phyloP scores from a whole-genome alignment of 1,140 invertebrate genomes.

The Leptonema lineaticorne region DNA sequence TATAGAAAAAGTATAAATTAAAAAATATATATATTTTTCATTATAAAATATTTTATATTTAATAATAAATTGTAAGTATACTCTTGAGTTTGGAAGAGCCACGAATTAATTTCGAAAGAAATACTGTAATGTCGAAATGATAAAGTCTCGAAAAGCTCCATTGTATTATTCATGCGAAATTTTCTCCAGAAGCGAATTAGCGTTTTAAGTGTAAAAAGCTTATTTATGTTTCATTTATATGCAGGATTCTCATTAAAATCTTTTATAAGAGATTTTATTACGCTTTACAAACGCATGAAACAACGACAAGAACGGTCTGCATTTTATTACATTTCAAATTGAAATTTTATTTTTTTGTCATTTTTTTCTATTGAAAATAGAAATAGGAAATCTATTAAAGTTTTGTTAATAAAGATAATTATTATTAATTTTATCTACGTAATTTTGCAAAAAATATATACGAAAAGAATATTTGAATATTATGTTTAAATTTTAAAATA shows the following conservation, averaged over 20 bases:
- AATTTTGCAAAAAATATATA: neutral
- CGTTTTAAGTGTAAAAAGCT: slow-evolving; percentile 9
- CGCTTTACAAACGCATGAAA: neutral
- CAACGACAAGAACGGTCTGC: too few relatives aligned
- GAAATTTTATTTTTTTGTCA: neutral
- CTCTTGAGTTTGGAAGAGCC: too few relatives aligned
- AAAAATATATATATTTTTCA: too few relatives aligned
- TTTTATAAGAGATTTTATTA: slow-evolving; percentile 3
- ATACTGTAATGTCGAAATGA: neutral
- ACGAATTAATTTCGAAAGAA: neutral
- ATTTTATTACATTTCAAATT: neutral
- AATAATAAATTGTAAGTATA: too few relatives aligned
- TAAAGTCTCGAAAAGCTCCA: slow-evolving; percentile 2
- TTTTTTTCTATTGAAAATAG: neutral
- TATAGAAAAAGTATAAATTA: too few relatives aligned
- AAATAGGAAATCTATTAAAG: neutral
- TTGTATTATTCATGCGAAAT: slow-evolving; percentile 10
- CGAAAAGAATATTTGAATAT: neutral
- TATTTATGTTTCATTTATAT: slow-evolving; percentile 15
- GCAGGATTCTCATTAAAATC: slow-evolving; percentile 4
- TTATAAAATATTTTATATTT: too few relatives aligned
- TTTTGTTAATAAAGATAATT: too few relatives aligned
- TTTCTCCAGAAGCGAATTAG: neutral
- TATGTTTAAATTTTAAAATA: too few relatives aligned
- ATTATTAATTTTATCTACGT: too few relatives aligned